Evolutionary conservation across 1,140 invertebrate genomes (phyloP).

Genomic region (Drosophila mojavensis): DNA sequence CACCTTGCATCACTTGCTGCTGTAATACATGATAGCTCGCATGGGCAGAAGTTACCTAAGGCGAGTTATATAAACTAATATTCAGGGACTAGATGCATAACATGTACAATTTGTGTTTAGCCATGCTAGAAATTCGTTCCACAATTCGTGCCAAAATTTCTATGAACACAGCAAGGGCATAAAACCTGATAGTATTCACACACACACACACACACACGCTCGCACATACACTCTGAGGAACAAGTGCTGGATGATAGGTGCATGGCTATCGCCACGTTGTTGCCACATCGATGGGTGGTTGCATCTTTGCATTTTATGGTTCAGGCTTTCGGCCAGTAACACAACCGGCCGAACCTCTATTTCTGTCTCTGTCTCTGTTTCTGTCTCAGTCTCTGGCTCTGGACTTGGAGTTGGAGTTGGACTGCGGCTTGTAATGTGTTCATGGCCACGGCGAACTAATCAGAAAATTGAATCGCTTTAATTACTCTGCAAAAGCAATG

Average conservation of each 20-base stretch:
- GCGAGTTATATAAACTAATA: neutral
- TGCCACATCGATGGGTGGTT: slow-evolving; percentile 33
- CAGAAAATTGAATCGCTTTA: slow-evolving; percentile 83
- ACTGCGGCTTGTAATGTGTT: slow-evolving; percentile 57
- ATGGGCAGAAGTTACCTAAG: neutral
- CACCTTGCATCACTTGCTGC: too few relatives aligned
- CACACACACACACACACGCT: slow-evolving; percentile 2
- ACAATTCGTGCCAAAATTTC: slow-evolving; percentile 13
- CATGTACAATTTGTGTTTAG: neutral
- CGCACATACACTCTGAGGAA: slow-evolving; percentile 18
- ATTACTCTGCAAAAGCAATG: slow-evolving; percentile 82
- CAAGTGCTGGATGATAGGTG: slow-evolving; percentile 42
- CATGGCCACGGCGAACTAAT: slow-evolving; percentile 81
- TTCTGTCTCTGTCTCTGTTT: neutral
- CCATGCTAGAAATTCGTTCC: slow-evolving; percentile 9
- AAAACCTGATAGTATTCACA: slow-evolving; percentile 2
- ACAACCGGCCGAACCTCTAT: slow-evolving; percentile 4
- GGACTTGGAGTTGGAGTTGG: slow-evolving; percentile 13
- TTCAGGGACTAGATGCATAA: neutral
- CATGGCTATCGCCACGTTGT: slow-evolving; percentile 18
- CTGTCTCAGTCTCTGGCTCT: neutral
- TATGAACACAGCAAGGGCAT: slow-evolving; percentile 5
- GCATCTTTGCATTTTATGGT: slow-evolving; percentile 77
- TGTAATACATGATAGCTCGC: too few relatives aligned
- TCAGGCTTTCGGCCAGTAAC: slow-evolving; percentile 15